Conservation (phyloP, 2,797 vertebrate genomes). For the Melanotaenia maccullochi region DNA sequence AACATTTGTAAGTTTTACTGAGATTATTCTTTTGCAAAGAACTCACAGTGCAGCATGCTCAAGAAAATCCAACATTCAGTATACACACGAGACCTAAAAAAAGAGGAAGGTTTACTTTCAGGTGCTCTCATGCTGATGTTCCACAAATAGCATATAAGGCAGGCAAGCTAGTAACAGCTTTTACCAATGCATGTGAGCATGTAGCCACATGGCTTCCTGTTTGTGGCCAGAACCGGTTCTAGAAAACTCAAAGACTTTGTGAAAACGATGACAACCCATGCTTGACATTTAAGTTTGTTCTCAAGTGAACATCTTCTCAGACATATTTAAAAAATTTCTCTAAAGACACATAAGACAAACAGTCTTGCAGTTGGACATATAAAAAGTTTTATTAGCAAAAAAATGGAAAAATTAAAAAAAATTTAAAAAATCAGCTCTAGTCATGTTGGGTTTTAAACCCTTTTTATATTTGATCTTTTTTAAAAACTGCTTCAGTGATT, state of each 20-base stretch:
- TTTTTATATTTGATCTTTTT: neutral
- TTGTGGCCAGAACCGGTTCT: constrained; percentile 63
- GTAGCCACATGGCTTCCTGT: constrained; percentile 73
- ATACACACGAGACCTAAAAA: neutral
- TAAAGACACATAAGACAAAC: neutral
- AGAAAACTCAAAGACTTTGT: constrained; percentile 47
- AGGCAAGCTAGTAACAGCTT: constrained; percentile 29
- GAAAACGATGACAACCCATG: constrained; percentile 29
- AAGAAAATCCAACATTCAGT: neutral
- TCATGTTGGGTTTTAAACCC: neutral
- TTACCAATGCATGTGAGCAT: constrained; percentile 53
- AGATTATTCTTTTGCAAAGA: no score
- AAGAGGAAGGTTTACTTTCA: constrained; percentile 16
- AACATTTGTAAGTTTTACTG: no score
- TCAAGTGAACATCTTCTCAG: neutral
- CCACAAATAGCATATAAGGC: constrained; percentile 36
- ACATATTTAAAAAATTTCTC: neutral
- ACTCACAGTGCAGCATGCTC: no score
- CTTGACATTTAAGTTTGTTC: constrained; percentile 7
- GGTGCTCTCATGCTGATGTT: constrained; percentile 16
- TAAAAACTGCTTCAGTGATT: neutral
- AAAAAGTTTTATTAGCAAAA: neutral
- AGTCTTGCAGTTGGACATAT: neutral
- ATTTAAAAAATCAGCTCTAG: neutral
- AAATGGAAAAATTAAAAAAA: no score